A percentile compares a stretch with the other conserved stretches of the same genome.
phyloP scores from a whole-genome alignment of 2,888 invertebrate genomes.

The Dasypogon diadema region DNA sequence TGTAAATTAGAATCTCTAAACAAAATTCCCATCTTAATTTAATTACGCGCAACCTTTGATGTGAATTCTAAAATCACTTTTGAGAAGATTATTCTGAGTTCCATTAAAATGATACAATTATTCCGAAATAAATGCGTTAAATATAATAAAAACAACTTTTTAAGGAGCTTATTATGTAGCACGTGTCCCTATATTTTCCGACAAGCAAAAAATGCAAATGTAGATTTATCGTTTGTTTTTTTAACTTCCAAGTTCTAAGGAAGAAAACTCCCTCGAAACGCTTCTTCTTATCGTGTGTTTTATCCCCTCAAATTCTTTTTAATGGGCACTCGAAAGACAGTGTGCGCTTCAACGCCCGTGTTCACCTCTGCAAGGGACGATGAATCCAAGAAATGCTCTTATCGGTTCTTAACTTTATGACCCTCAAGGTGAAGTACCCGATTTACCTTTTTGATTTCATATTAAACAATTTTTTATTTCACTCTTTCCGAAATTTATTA shows the following conservation, averaged over 20 bases:
- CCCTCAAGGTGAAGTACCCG: constrained; percentile 37
- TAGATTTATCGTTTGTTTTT: neutral
- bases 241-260: constrained; percentile 1
- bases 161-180: constrained; percentile 9
- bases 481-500: neutral
- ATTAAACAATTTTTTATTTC: constrained; percentile 41
- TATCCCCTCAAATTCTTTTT: constrained; percentile 49
- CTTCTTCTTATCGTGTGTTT: constrained; percentile 43
- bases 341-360: constrained; percentile 19
- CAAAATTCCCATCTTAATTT: no score
- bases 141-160: constrained; percentile 17
- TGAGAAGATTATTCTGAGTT: no score
- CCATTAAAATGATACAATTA: constrained; percentile 17
- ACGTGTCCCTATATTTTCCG: neutral
- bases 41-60: no score
- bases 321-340: constrained; percentile 47
- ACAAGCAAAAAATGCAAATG: constrained; percentile 2
- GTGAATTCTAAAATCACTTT: no score
- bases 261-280: constrained; percentile 38
- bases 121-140: constrained; percentile 14
- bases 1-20: no score
- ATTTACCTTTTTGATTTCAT: constrained; percentile 45
- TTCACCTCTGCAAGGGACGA: constrained; percentile 27
- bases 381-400: constrained; percentile 41
- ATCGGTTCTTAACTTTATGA: constrained; percentile 46